Base-by-base conservation (phyloP, 2,797 vertebrate species). In the Pyrocephalus nanus region DNA sequence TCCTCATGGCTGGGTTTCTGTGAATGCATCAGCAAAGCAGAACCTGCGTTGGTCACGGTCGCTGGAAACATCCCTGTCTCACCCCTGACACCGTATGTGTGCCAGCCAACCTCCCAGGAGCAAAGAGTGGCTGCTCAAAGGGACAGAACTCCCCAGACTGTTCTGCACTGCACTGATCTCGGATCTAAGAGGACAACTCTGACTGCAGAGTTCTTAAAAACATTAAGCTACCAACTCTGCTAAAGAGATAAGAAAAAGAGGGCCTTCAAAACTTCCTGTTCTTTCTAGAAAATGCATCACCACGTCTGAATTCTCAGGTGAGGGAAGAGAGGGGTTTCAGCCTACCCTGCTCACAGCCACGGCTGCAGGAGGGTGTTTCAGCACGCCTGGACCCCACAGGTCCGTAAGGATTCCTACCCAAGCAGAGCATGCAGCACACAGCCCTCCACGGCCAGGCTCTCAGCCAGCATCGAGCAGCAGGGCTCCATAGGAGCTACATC, bases 401-500 rank as follows among this genome's bases (percentile, higher is more conserved):
- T 9, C 47, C 5, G 17, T 4, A 10, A 26, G 1, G 48, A 50
- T 58, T 45, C 47, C 51, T 84, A 32, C 78, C 74, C 57, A 6
- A 92, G 87, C 95, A 95, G 83, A 94, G 95, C 95, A 72, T n/a
- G 77, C 82, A 94, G 82, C 66, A 77, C 62, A 6, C 27, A 47
- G 82, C 22, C 2, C 65, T 43, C 67, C 0, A 50, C 5, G 18
- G 85, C 58, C 70, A 62, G 23, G 1, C 43, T 65, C 87, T 76
- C 79, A 34, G 88, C 19, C 48, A 12, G 58, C 76, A 5, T 8
- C 1, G 34, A 95, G 95, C 95, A 95, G 87, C 91, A 72, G 0
- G 1, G 92, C 96, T 96, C 95, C 94, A 94, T n/a, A 58, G 96
- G 93, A 95, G 95, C 96, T 83, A 97, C 82, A n/a, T 54, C 66